These are phyloP conservation scores for Epirrhoe tristata DNA, from an alignment of 2,888 invertebrate genomes.

Conservation along the genomic window DNA sequence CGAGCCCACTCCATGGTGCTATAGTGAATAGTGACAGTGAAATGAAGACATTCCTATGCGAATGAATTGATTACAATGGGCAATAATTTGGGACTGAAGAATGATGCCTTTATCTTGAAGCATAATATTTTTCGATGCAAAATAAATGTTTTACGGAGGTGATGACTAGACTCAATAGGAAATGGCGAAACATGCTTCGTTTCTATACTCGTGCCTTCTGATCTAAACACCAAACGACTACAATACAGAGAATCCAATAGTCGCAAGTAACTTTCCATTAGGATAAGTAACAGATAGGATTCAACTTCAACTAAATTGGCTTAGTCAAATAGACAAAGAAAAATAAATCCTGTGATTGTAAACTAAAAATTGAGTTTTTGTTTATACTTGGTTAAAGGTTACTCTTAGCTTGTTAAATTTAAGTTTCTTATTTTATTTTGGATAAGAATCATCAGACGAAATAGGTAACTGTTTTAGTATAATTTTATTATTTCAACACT, in stretches of 20 bases:
- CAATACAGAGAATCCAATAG: slow-evolving; percentile 4
- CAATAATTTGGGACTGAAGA: slow-evolving; percentile 5
- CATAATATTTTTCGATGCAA: slow-evolving; percentile 25
- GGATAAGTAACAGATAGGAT: slow-evolving; percentile 16
- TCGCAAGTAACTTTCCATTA: not conserved
- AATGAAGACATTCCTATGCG: slow-evolving; percentile 4
- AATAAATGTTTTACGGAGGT: slow-evolving; percentile 24
- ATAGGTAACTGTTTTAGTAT: slow-evolving; percentile 31
- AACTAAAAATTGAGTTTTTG: slow-evolving; percentile 47
- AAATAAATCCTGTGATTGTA: slow-evolving; percentile 46
- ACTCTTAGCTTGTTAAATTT: slow-evolving; percentile 32
- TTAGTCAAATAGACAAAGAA: slow-evolving; percentile 46
- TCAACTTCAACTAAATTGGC: slow-evolving; percentile 37
- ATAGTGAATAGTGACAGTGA: slow-evolving; percentile 36
- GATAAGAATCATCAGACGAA: slow-evolving; percentile 21
- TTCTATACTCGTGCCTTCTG: slow-evolving; percentile 19
- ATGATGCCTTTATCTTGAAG: slow-evolving; percentile 11
- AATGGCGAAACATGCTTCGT: slow-evolving; percentile 3
- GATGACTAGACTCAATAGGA: slow-evolving; percentile 3
- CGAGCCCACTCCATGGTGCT: slow-evolving; percentile 43
- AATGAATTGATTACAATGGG: not conserved
- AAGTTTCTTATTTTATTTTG: slow-evolving; percentile 29
- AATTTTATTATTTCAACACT: slow-evolving; percentile 29
- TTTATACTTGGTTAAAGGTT: slow-evolving; percentile 41
- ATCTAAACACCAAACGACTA: not conserved